These are phyloP conservation scores for Aviceda subcristata DNA, from an alignment of 2,113 vertebrate species.

Conservation along the genomic window DNA sequence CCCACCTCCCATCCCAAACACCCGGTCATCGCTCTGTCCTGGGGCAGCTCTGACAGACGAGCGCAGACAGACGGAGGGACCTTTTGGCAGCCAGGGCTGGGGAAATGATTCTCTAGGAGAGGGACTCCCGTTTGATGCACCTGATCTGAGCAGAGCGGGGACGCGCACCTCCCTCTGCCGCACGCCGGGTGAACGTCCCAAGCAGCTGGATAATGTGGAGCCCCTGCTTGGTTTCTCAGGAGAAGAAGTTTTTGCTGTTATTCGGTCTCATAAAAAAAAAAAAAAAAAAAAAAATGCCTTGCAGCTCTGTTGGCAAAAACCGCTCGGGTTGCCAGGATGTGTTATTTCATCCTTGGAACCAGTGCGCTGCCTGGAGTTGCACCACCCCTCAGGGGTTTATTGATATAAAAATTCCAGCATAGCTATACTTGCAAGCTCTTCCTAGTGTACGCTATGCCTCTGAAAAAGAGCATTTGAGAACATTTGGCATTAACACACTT, in stretches of 20 bases:
- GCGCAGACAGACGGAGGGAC: background rate
- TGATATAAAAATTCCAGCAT: constrained; percentile 45
- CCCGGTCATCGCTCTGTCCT: background rate
- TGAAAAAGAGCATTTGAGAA: constrained; percentile 26
- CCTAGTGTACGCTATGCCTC: background rate
- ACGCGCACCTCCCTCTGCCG: accelerated
- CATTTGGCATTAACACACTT: background rate
- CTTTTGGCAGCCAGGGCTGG: background rate
- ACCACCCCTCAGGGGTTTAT: constrained; percentile 27
- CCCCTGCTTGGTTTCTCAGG: background rate
- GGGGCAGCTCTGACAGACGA: background rate
- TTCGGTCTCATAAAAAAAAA: background rate
- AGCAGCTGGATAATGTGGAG: accelerated
- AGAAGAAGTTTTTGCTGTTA: background rate
- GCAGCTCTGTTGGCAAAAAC: background rate
- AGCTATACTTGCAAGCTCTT: background rate
- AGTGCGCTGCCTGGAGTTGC: background rate
- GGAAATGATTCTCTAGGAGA: background rate
- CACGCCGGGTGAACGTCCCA: background rate
- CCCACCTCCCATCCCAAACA: background rate
- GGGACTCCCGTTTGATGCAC: background rate
- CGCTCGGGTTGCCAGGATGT: background rate
- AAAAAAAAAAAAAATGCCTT: background rate
- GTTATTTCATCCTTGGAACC: constrained; percentile 45
- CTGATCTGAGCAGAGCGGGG: background rate